These are phyloP conservation scores for Premnoplex brunnescens DNA, from an alignment of 2,797 vertebrate genomes.

Conservation along the genomic window DNA sequence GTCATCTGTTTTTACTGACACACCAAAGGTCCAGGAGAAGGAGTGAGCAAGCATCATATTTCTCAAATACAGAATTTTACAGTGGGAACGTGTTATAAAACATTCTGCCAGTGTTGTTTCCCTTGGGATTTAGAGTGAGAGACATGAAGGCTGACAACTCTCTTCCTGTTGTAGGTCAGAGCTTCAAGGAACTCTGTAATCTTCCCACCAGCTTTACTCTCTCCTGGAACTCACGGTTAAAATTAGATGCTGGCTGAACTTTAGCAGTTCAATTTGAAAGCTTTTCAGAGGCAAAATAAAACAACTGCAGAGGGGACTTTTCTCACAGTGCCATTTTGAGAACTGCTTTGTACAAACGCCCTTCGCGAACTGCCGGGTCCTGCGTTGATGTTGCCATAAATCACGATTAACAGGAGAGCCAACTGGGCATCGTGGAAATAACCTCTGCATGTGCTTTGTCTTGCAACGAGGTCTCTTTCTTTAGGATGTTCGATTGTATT, in stretches of 20 bases:
- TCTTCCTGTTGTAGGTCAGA: conserved; percentile 93
- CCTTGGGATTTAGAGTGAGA: conserved; percentile 84
- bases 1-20: conserved; percentile 70
- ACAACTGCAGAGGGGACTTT: conserved; percentile 68
- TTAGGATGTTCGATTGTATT: background rate
- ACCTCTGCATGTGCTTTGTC: background rate
- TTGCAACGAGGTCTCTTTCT: conserved; percentile 4
- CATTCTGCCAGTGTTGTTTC: conserved; percentile 90
- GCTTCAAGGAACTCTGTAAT: conserved; percentile 88
- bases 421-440: conserved; percentile 26
- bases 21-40: conserved; percentile 55
- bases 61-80: conserved; percentile 79
- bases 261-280: conserved; percentile 77
- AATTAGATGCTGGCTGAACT: conserved; percentile 89
- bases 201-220: conserved; percentile 91
- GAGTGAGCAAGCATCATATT: conserved; percentile 69
- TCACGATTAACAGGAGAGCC: conserved; percentile 8
- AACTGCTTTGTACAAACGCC: conserved; percentile 56
- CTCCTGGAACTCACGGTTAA: conserved; percentile 88
- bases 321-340: conserved; percentile 81
- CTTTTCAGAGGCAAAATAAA: conserved; percentile 77
- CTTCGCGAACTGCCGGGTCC: conserved; percentile 25
- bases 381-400: conserved; percentile 45
- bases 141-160: conserved; percentile 84
- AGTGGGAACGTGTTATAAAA: conserved; percentile 90